These are phyloP conservation scores for Lumbricus terrestris DNA, from an alignment of 2,888 invertebrate species.

Conservation along the genomic window DNA sequence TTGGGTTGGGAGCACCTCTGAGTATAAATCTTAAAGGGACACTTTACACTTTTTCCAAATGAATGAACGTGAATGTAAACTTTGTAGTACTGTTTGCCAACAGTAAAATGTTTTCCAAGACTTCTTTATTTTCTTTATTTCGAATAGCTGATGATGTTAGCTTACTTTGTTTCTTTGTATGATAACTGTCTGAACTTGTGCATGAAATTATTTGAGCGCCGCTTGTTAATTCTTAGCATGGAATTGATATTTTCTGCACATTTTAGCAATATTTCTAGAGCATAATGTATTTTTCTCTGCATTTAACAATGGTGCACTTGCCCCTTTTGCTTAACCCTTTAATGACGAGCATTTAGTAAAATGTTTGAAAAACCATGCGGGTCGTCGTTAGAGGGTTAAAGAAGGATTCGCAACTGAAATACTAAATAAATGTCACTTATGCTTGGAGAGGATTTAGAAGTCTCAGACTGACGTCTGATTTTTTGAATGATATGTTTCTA, in stretches of 20 bases:
- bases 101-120: background rate
- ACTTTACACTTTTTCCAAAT: background rate
- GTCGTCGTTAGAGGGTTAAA: too few relatives aligned
- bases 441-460: background rate
- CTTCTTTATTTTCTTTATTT: background rate
- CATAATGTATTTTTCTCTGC: background rate
- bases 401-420: too few relatives aligned
- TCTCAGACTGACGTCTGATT: background rate
- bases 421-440: background rate
- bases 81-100: background rate
- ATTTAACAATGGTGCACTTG: background rate
- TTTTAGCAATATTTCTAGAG: background rate
- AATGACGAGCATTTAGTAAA: too few relatives aligned
- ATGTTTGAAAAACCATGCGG: too few relatives aligned
- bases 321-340: too few relatives aligned
- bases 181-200: background rate
- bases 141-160: background rate
- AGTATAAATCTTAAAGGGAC: too few relatives aligned
- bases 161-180: background rate
- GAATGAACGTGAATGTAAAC: too few relatives aligned
- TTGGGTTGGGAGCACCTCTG: too few relatives aligned
- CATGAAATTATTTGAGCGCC: background rate
- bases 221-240: slow-evolving; percentile 3
- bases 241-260: background rate
- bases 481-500: background rate